Conservation (phyloP, 2,888 invertebrate species). For the Lypha dubia region DNA sequence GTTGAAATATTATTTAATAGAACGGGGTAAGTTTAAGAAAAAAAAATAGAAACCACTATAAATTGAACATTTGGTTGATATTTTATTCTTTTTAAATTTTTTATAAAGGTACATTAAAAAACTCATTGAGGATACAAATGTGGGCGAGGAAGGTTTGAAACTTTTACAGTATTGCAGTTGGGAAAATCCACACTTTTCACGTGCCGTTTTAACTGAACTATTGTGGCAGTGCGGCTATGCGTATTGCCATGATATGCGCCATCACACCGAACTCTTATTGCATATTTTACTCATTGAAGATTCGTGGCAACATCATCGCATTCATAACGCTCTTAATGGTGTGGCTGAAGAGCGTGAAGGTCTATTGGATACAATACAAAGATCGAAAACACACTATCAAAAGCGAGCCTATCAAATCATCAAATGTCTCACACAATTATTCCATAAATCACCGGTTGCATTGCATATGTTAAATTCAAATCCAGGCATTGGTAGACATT, state of each 20-base stretch:
- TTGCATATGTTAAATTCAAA: constrained; percentile 91
- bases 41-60: neutral
- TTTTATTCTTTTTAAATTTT: neutral
- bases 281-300: constrained; percentile 95
- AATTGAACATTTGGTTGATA: neutral
- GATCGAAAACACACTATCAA: constrained; percentile 97
- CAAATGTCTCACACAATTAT: constrained; percentile 95
- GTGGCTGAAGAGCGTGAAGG: constrained; percentile 93
- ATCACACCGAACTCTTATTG: constrained; percentile 94
- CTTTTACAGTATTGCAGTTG: constrained; percentile 96
- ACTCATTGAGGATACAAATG: constrained; percentile 96
- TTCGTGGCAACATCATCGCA: constrained; percentile 97
- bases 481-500: constrained; percentile 92
- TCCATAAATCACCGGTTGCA: constrained; percentile 92
- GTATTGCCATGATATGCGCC: constrained; percentile 96
- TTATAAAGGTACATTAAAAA: constrained; percentile 93
- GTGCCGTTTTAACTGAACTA: constrained; percentile 93
- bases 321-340: constrained; percentile 96
- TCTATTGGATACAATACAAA: constrained; percentile 94
- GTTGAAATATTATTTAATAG: constrained; percentile 92
- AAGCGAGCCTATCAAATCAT: constrained; percentile 98
- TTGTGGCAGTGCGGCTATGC: constrained; percentile 95
- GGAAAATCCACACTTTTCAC: constrained; percentile 98
- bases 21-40: constrained; percentile 87
- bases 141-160: constrained; percentile 95